Evolutionary conservation across 2,797 vertebrate species (phyloP), one percentile per base, ranked within the genome.

Genomic region (Danio jaintianensis): DNA sequence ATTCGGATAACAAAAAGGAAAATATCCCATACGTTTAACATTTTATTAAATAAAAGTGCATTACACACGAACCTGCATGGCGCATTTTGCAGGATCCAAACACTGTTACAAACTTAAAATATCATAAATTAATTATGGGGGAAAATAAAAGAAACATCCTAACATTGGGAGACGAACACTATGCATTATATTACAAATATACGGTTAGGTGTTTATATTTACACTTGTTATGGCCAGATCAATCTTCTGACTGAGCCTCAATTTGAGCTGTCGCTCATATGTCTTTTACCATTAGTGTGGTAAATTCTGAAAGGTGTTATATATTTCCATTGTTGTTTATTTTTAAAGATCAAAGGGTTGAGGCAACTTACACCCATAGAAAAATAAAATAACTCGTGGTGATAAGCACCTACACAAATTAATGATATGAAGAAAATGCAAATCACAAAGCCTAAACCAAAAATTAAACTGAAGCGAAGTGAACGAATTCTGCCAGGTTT

Each of bases 21-120:
- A 56, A 67, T 68, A 29, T 47, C 47, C 53, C 78, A 71, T 40
- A 81, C 85, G 77, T 92, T 91, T 93, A 93, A 94, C 72, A 81
- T 92, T 85, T 91, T 91, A 92, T 91, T 92, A 93, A 95, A 94
- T 95, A 94, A 96, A 96, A 95, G 95, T 96, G 95, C 94, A 95
- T 94, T 94, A 94, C 94, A 94, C 93, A 92, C 90, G 93, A 91
- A 92, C 90, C 92, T 89, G 92, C 92, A 92, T 93, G 92, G 86
- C 88, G 89, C 88, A 87, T 84, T 84, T 85, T 84, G 84, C 87
- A 84, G 84, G 84, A 85, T 87, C 85, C 82, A 84, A 82, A 88
- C 88, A 91, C 86, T 84, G 86, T 88, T 92, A 93, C 93, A 94
- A 95, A 94, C 91, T 86, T 88, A 94, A 95, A 94, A 89, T 82